Evolutionary conservation across 2,888 invertebrate species (phyloP).

Genomic region (Apeira syringaria): DNA sequence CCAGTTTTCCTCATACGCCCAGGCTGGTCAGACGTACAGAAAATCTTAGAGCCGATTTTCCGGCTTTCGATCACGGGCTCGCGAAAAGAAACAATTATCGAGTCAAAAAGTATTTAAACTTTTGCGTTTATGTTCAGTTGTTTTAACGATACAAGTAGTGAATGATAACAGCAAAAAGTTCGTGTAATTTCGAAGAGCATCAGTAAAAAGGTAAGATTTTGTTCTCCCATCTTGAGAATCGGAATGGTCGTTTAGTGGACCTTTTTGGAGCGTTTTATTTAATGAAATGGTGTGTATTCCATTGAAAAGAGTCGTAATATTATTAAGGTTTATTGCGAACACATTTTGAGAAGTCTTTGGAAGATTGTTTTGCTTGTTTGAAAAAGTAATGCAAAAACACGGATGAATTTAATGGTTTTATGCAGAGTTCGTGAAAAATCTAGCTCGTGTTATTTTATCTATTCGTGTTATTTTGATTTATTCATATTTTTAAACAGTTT

Average conservation of each 20-base stretch:
- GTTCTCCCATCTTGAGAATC: conserved; percentile 24
- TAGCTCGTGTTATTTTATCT: too few species aligned
- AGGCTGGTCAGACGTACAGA: conserved; percentile 37
- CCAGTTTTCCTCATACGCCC: conserved; percentile 49
- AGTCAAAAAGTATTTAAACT: neutral
- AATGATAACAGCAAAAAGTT: too few species aligned
- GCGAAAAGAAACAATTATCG: conserved; percentile 21
- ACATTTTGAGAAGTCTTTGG: conserved; percentile 18
- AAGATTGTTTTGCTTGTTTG: neutral
- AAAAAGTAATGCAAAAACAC: too few species aligned
- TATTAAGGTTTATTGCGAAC: conserved; percentile 36
- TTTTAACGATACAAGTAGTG: too few species aligned
- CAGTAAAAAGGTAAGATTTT: conserved; percentile 30
- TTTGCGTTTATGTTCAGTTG: too few species aligned
- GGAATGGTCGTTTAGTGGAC: conserved; percentile 31
- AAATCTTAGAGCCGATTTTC: conserved; percentile 18
- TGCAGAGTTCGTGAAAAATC: too few species aligned
- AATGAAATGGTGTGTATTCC: conserved; percentile 45
- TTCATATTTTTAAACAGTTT: too few species aligned
- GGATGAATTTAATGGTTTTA: too few species aligned
- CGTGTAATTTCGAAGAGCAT: conserved; percentile 14
- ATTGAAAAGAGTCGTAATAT: conserved; percentile 33
- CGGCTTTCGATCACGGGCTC: conserved; percentile 15
- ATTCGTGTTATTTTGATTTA: too few species aligned
- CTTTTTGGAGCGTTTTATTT: conserved; percentile 32